These are phyloP conservation scores for Fundulus diaphanus DNA, from an alignment of 2,797 vertebrate species.

Conservation along the genomic window DNA sequence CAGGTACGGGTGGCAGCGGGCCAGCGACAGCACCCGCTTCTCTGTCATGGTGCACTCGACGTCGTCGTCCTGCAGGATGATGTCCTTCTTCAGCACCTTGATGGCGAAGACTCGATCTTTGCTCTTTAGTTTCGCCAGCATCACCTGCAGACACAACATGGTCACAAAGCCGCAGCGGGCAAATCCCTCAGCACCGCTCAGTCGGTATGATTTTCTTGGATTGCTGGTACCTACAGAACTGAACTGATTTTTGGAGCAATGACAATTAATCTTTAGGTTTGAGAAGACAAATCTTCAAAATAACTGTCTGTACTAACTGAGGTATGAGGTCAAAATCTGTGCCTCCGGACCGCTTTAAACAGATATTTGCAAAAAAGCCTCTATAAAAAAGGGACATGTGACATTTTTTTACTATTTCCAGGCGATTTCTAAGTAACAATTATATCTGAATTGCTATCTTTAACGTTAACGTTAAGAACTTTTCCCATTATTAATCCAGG, in stretches of 20 bases:
- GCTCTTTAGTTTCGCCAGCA: conserved; percentile 90
- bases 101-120: conserved; percentile 90
- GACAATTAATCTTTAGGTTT: background rate
- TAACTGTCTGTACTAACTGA: no score
- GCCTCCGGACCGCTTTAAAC: background rate
- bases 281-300: background rate
- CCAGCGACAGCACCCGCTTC: conserved; percentile 93
- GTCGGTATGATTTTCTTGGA: background rate
- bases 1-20: conserved; percentile 94
- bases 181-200: background rate
- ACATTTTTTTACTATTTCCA: background rate
- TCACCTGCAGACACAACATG: conserved; percentile 84
- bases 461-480: no score
- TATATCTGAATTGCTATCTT: no score
- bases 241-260: background rate
- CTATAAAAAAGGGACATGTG: background rate
- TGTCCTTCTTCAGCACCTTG: conserved; percentile 97
- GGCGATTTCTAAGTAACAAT: background rate
- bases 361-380: background rate
- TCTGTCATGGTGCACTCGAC: conserved; percentile 99
- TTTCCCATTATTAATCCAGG: background rate
- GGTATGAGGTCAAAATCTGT: no score
- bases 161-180: background rate
- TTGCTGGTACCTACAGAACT: background rate
- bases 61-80: conserved; percentile 97